A percentile compares a stretch with the other conserved stretches of the same genome.
Conservation (phyloP, 2,113 vertebrate species). For the Craseonycteris thonglongyai region DNA sequence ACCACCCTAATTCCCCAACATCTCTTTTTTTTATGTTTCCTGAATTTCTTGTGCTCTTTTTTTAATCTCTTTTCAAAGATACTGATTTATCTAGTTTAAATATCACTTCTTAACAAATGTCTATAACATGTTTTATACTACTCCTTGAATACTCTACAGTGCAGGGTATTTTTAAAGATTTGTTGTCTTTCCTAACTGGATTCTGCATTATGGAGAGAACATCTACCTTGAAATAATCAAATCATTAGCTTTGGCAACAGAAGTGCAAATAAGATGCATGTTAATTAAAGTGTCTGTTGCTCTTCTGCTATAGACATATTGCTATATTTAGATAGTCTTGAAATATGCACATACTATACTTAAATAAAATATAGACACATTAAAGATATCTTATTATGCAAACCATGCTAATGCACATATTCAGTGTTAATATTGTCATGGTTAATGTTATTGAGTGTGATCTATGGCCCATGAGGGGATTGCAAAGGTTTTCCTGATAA, state of each 20-base stretch:
- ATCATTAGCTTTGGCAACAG: not conserved
- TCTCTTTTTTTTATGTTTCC: not conserved
- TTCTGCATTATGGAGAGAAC: not conserved
- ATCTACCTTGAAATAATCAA: not conserved
- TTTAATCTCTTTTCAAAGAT: not conserved
- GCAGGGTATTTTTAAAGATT: not conserved
- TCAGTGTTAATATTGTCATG: not conserved
- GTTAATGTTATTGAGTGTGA: not conserved
- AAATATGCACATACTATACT: not conserved
- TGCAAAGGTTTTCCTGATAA: not conserved
- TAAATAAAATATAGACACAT: not conserved
- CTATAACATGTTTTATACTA: not conserved
- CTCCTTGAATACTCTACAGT: not conserved
- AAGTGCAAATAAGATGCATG: not conserved
- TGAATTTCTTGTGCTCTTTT: not conserved
- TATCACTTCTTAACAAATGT: not conserved
- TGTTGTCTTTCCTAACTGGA: not conserved
- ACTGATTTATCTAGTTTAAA: not conserved
- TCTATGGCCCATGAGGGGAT: not conserved
- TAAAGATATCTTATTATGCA: not conserved
- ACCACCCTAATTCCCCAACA: not conserved
- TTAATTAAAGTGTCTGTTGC: not conserved
- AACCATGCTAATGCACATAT: not conserved
- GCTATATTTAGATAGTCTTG: not conserved
- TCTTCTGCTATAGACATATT: not conserved